phyloP scores from a whole-genome alignment of 2,888 invertebrate genomes.

The Eutolmus rufibarbis region DNA sequence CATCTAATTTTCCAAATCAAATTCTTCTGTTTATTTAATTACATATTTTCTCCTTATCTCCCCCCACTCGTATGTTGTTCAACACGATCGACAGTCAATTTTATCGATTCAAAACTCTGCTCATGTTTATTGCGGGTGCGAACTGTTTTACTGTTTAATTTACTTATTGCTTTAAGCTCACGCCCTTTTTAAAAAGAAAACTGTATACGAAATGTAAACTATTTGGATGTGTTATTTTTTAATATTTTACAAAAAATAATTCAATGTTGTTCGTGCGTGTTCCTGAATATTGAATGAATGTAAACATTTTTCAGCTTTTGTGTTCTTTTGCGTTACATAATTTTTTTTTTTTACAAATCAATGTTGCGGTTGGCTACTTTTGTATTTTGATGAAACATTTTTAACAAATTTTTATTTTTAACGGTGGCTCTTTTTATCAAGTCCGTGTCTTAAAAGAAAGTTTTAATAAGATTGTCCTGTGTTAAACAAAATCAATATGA shows the following conservation, averaged over 20 bases:
- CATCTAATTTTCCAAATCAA: neutral
- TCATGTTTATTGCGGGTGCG: neutral
- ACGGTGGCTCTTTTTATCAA: neutral
- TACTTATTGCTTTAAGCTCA: neutral
- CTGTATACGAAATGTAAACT: neutral
- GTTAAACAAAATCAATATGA: neutral
- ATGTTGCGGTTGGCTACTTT: neutral
- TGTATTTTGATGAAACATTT: neutral
- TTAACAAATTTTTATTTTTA: neutral
- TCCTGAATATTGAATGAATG: neutral
- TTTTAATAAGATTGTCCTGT: neutral
- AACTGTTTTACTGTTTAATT: neutral
- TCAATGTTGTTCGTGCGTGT: neutral
- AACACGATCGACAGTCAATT: neutral
- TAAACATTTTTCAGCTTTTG: neutral
- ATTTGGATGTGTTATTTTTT: neutral
- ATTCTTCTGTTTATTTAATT: slow-evolving; percentile 4
- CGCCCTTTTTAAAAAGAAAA: neutral
- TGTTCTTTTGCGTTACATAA: neutral
- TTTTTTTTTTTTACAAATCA: neutral
- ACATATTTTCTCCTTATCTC: neutral
- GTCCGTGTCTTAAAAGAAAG: neutral
- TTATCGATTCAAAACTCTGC: neutral
- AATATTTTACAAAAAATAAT: neutral
- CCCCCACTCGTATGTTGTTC: neutral